Evolutionary conservation across 2,888 invertebrate genomes (phyloP), one percentile per base, ranked within the genome.

Genomic region (Drosophila antonietae): DNA sequence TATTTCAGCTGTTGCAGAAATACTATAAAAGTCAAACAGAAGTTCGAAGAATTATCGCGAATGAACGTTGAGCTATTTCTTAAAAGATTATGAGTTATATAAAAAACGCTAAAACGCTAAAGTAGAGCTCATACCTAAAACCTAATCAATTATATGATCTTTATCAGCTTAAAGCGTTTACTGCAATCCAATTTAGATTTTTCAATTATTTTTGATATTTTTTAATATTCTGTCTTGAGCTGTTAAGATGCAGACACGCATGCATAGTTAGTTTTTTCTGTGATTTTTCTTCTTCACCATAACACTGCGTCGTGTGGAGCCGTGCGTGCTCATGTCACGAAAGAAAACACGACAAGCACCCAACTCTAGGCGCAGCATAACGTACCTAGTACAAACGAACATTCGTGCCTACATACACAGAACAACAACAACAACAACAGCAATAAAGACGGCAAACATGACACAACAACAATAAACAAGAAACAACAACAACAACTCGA

Each of bases 351-450:
- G 37, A 58, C 41, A 49, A 28, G 73, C 61, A 63, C 73, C 75
- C 52, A 79, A 65, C 78, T 71, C 56, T 77, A 55, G 35, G 18
- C 12, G 41, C 55, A 41, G 31, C 31, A 18, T 31, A 55, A 18
- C 41, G 55, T 41, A 18, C 18, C 44, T 20, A 47, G n/a, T 18
- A 53, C 23, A 58, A 2, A 43, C 41, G 31, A 35, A 28, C 18
- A 37, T 41, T 39, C 20, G 28, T 39, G 55, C 18, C 39, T 43
- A 33, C 23, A 52, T 28, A 47, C 8, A 43, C 35, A 31, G 15
- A 56, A 15, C 55, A 14, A n/a, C 41, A 51, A 52, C 41, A 47
- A 52, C 44, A 51, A 9, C n/a, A 51, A 31, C 31, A 49, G 31
- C 49, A 49, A 51, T 31, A 53, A 33, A 23, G 61, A 59, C 52